Conservation (phyloP, 2,113 vertebrate genomes). For the Pluvialis apricaria region DNA sequence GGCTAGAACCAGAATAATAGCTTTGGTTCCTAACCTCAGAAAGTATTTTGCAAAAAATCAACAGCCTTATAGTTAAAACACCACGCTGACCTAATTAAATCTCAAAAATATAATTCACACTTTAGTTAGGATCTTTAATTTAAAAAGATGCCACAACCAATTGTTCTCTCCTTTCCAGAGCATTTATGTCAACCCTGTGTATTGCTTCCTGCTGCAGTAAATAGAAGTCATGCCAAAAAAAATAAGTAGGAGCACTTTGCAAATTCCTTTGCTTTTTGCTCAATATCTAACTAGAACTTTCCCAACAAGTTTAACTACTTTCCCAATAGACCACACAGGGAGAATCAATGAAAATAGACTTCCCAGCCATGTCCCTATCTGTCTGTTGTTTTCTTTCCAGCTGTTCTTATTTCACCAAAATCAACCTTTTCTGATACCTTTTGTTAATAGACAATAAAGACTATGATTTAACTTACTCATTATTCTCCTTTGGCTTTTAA, state of each 20-base stretch:
- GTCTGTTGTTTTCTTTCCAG: constrained; percentile 53
- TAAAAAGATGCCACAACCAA: neutral
- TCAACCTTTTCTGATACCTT: constrained; percentile 42
- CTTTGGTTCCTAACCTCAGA: neutral
- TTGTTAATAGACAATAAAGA: constrained; percentile 56
- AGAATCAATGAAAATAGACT: neutral
- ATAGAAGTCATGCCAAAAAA: neutral
- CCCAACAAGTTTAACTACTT: neutral
- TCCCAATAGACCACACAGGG: neutral
- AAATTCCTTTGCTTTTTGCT: neutral
- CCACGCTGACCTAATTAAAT: neutral
- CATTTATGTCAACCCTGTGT: neutral
- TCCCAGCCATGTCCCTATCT: neutral
- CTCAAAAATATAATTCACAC: neutral
- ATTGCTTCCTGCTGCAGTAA: neutral
- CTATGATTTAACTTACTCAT: constrained; percentile 39
- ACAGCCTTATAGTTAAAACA: neutral
- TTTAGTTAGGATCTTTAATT: neutral
- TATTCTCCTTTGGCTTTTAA: constrained; percentile 50
- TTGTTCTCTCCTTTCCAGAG: neutral
- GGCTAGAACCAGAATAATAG: neutral
- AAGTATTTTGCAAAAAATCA: neutral
- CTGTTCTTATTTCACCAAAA: constrained; percentile 37
- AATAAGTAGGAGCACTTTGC: neutral
- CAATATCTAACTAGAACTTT: neutral